phyloP scores from a whole-genome alignment of 2,888 invertebrate genomes.

The Nymphalis polychloros region DNA sequence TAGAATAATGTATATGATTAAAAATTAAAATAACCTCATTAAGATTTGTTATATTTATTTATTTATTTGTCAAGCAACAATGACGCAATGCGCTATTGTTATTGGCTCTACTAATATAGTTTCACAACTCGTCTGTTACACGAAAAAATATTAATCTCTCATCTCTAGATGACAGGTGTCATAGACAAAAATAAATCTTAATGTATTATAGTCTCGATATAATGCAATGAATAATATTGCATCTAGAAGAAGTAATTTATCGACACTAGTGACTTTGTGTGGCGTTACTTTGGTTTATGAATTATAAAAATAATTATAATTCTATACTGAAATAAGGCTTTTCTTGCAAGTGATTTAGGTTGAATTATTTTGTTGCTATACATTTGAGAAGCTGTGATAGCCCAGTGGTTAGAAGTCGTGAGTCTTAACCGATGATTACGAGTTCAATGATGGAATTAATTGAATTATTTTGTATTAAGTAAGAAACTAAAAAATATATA shows the following conservation, averaged over 20 bases:
- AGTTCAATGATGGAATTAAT: no score
- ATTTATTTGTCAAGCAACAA: constrained; percentile 15
- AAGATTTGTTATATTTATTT: neutral
- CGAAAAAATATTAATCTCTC: constrained; percentile 31
- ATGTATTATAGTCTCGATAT: constrained; percentile 21
- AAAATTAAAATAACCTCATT: neutral
- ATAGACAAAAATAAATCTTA: constrained; percentile 27
- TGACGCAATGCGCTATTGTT: constrained; percentile 17
- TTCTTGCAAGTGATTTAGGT: no score
- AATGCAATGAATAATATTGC: constrained; percentile 6
- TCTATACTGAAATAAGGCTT: no score
- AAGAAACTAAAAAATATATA: no score
- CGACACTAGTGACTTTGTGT: neutral
- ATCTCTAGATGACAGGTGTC: constrained; percentile 32
- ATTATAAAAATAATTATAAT: neutral
- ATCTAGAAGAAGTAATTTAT: constrained; percentile 11
- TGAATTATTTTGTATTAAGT: no score
- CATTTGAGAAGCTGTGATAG: no score
- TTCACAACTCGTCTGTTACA: constrained; percentile 29
- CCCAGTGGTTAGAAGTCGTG: no score
- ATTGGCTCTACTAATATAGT: constrained; percentile 12
- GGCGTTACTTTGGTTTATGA: neutral
- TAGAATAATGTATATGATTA: no score
- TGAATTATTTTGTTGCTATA: no score
- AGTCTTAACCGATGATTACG: no score